Percentiles rank a stretch among this genome's conserved stretches.
Evolutionary conservation across 2,113 vertebrate species (phyloP).

Genomic region (Tringa solitaria): DNA sequence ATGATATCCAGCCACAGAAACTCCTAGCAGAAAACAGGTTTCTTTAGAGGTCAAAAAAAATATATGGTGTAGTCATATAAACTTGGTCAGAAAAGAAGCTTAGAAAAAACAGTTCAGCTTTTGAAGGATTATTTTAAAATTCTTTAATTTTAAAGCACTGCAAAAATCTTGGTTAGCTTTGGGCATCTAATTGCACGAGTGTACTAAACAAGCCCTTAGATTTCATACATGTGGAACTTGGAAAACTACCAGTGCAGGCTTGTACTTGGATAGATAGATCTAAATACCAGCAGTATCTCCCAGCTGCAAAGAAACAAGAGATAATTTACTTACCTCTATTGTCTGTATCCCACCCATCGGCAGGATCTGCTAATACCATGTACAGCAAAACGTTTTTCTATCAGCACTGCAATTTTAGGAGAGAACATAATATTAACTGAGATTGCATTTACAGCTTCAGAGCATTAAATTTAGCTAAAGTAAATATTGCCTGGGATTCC

Average conservation of each 20-base stretch:
- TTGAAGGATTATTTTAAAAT: neutral
- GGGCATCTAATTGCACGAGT: neutral
- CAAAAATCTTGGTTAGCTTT: constrained; percentile 24
- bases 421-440: neutral
- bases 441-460: constrained; percentile 9
- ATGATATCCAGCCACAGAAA: neutral
- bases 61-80: neutral
- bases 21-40: neutral
- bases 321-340: neutral
- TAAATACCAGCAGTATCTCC: neutral
- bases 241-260: neutral
- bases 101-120: neutral
- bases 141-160: neutral
- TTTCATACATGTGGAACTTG: neutral
- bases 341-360: neutral
- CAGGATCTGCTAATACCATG: neutral
- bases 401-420: neutral
- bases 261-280: neutral
- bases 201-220: neutral
- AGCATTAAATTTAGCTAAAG: neutral
- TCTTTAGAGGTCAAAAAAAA: neutral
- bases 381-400: neutral
- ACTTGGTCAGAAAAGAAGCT: neutral
- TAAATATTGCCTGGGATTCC: neutral
- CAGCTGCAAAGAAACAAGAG: neutral